phyloP scores from a whole-genome alignment of 2,113 vertebrate species.

The Pipra filicauda region DNA sequence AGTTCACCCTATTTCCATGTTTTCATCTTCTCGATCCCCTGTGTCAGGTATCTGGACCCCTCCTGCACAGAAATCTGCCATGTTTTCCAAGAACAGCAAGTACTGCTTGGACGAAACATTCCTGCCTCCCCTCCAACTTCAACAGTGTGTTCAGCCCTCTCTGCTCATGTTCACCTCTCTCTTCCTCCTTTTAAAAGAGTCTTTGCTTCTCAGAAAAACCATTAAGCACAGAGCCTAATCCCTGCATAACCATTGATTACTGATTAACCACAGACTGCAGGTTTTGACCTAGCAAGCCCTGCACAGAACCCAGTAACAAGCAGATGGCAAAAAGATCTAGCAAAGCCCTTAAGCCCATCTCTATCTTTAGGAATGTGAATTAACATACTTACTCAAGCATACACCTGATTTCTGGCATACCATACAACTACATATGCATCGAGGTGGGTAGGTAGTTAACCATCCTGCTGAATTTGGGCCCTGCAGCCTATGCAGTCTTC shows the following conservation, averaged over 20 bases:
- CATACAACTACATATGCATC: neutral
- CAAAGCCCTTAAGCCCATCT: constrained; percentile 28
- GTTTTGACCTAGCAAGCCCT: constrained; percentile 29
- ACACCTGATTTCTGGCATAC: neutral
- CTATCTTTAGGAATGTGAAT: constrained; percentile 55
- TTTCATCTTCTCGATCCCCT: neutral
- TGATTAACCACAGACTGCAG: neutral
- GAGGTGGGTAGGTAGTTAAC: neutral
- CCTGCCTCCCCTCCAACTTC: neutral
- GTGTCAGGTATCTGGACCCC: neutral
- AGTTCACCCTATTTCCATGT: neutral
- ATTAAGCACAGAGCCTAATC: constrained; percentile 26
- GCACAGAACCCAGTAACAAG: neutral
- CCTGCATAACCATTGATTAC: neutral
- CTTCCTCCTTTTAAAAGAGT: neutral
- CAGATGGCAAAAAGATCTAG: constrained; percentile 45
- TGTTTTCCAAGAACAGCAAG: neutral
- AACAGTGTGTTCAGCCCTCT: neutral
- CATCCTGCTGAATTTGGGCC: neutral
- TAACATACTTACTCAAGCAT: constrained; percentile 12
- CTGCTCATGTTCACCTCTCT: neutral
- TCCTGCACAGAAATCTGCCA: neutral
- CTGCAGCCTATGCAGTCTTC: neutral
- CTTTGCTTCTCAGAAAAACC: constrained; percentile 3
- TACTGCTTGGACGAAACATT: neutral